These are phyloP conservation scores for Myxocyprinus asiaticus DNA, from an alignment of 2,113 vertebrate species.

Conservation along the genomic window DNA sequence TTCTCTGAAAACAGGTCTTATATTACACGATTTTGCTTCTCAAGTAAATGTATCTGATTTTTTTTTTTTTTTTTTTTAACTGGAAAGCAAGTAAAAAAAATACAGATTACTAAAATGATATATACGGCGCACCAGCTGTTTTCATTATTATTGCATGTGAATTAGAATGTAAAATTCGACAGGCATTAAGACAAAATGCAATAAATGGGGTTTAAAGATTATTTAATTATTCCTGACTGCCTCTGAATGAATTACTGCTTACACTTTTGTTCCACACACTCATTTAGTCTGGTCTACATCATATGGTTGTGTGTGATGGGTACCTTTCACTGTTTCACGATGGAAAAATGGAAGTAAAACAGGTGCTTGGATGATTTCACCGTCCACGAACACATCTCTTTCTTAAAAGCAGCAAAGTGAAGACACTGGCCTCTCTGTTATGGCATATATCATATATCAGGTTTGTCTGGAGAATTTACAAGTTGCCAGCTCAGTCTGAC, in stretches of 20 bases:
- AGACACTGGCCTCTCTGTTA: slow-evolving; percentile 2
- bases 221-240: not conserved
- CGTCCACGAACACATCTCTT: not conserved
- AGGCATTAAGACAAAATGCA: not conserved
- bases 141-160: not conserved
- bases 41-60: too few relatives aligned
- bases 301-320: slow-evolving; percentile 16
- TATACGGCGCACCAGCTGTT: not conserved
- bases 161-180: not conserved
- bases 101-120: too few relatives aligned
- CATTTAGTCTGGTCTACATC: slow-evolving; percentile 19
- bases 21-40: too few relatives aligned
- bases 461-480: slow-evolving; percentile 1
- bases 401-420: not conserved
- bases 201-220: slow-evolving; percentile 7
- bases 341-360: slow-evolving; percentile 7
- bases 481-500: slow-evolving; percentile 22
- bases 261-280: slow-evolving; percentile 29
- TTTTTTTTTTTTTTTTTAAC: too few relatives aligned
- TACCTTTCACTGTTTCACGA: slow-evolving; percentile 6
- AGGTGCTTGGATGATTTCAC: slow-evolving; percentile 14
- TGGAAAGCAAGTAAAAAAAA: too few relatives aligned
- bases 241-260: slow-evolving; percentile 19
- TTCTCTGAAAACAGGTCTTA: too few relatives aligned
- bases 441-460: not conserved